Conservation (phyloP, 2,888 invertebrate species). For the Auanema freiburgensis region DNA sequence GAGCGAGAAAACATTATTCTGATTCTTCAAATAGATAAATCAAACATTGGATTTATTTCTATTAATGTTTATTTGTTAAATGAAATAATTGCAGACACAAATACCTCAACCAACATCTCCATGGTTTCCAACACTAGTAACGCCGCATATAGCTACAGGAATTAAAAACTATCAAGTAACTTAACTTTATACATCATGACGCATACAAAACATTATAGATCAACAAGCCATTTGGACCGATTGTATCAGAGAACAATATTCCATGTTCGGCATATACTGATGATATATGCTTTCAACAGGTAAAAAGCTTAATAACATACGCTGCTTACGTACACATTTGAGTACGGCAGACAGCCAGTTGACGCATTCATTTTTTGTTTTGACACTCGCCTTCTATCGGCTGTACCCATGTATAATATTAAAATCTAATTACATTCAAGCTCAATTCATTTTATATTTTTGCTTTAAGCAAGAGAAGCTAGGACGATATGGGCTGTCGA, state of each 20-base stretch:
- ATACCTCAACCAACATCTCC: constrained; percentile 30
- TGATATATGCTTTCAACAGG: constrained; percentile 62
- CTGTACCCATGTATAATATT: background rate
- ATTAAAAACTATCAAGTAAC: background rate
- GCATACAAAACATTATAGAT: background rate
- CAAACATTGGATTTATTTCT: background rate
- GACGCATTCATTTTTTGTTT: constrained; percentile 8
- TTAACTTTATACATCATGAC: background rate
- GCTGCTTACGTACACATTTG: background rate
- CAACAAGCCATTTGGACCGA: constrained; percentile 9
- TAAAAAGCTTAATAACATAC: constrained; percentile 8
- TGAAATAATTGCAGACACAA: constrained; percentile 35
- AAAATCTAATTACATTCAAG: constrained; percentile 10
- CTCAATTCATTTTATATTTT: constrained; percentile 8
- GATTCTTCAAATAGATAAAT: background rate
- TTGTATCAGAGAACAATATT: constrained; percentile 20
- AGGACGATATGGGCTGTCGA: constrained; percentile 41
- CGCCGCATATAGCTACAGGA: background rate
- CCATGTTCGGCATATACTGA: constrained; percentile 61
- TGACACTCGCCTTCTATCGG: background rate
- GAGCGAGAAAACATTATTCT: constrained; percentile 1
- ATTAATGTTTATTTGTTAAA: background rate
- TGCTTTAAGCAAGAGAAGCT: constrained; percentile 48
- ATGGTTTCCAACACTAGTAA: background rate
- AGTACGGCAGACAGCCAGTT: background rate